These are phyloP conservation scores for Otocyon megalotis DNA, from an alignment of 2,113 vertebrate genomes.

Conservation along the genomic window DNA sequence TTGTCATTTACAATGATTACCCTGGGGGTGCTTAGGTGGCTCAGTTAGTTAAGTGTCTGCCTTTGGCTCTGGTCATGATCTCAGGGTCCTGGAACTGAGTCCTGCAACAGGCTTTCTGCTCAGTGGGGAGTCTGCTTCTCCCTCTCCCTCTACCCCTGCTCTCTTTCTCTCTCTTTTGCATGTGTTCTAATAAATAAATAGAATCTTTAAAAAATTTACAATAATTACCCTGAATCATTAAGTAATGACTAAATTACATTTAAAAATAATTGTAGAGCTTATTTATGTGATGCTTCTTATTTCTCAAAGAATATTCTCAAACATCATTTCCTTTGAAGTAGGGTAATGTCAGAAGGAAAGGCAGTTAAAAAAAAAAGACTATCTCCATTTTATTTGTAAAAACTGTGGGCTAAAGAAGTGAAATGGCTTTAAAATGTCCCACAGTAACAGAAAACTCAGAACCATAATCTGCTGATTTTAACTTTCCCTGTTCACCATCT, in stretches of 20 bases:
- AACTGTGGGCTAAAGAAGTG: background rate
- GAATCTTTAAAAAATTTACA: background rate
- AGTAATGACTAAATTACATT: background rate
- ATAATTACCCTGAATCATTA: background rate
- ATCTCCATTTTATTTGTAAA: conserved; percentile 12
- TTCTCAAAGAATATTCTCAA: conserved; percentile 27
- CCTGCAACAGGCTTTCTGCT: no score
- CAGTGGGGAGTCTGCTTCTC: no score
- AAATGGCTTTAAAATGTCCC: background rate
- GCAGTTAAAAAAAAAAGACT: background rate
- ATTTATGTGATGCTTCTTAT: conserved; percentile 39
- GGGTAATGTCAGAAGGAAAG: background rate
- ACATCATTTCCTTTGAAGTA: conserved; percentile 11
- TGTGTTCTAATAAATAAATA: no score
- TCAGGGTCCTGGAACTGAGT: no score
- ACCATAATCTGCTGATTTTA: background rate
- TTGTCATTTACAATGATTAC: background rate
- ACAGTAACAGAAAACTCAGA: background rate
- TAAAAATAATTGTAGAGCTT: conserved; percentile 28
- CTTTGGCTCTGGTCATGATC: no score
- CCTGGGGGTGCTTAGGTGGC: background rate
- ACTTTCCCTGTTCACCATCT: background rate
- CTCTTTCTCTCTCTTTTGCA: no score
- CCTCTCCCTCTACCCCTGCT: no score
- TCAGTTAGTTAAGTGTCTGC: no score